These are phyloP conservation scores for Callospermophilus lateralis DNA, from an alignment of 2,113 vertebrate species.

Conservation along the genomic window DNA sequence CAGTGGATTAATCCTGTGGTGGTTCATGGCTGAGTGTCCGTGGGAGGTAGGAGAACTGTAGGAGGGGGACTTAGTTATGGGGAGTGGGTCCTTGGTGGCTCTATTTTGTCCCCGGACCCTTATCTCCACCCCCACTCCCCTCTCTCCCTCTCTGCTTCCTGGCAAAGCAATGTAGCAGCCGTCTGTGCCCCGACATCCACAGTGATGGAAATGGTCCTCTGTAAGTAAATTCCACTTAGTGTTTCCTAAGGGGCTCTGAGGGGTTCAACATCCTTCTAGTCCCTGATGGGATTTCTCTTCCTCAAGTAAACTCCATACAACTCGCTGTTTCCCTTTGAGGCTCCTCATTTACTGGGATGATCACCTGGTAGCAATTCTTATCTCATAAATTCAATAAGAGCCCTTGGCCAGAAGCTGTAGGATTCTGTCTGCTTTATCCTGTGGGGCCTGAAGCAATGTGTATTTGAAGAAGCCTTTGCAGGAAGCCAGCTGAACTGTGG, in stretches of 20 bases:
- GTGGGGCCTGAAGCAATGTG: not conserved
- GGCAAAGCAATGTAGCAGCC: too few species aligned
- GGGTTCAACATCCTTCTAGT: too few species aligned
- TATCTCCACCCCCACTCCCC: too few species aligned
- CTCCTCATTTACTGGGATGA: not conserved
- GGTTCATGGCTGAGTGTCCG: not conserved
- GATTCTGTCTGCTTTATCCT: not conserved
- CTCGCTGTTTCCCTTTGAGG: not conserved
- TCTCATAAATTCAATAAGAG: not conserved
- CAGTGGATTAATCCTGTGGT: not conserved
- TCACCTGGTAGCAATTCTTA: not conserved
- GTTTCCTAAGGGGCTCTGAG: not conserved
- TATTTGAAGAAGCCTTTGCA: not conserved
- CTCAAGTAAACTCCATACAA: not conserved
- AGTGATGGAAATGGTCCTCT: too few species aligned
- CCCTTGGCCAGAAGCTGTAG: not conserved
- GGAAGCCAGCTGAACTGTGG: not conserved
- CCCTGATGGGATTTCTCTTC: not conserved
- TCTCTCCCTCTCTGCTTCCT: too few species aligned
- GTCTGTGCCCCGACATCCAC: not conserved
- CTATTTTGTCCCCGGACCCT: not conserved
- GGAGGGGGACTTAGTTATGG: too few species aligned
- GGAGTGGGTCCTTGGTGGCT: not conserved
- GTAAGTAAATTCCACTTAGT: not conserved
- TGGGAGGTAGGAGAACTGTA: not conserved